Conservation (phyloP, 2,797 vertebrate species). For the Taeniopygia guttata region DNA sequence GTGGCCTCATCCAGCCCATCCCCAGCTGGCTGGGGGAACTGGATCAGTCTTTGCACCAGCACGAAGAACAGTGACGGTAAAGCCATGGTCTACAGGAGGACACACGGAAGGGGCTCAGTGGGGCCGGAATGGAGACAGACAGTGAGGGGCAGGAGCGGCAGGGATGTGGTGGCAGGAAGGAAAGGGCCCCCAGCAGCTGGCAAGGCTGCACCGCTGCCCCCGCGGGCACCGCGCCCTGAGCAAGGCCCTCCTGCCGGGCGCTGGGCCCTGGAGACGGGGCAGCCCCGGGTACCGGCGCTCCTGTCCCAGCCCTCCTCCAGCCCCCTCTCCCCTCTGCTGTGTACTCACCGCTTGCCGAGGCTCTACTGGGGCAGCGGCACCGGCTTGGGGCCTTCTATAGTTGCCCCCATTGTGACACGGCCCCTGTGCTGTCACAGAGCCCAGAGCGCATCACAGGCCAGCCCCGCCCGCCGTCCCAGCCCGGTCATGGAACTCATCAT, state of each 20-base stretch:
- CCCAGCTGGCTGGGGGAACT: neutral
- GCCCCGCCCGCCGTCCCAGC: no score
- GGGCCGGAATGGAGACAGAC: rapidly evolving
- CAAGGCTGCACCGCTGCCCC: neutral
- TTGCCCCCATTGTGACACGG: no score
- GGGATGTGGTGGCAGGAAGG: neutral
- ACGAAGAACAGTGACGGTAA: rapidly evolving
- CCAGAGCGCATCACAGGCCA: no score
- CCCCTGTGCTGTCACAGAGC: no score
- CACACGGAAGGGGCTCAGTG: neutral
- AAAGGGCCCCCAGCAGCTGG: neutral
- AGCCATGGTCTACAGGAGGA: neutral
- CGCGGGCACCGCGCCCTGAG: neutral
- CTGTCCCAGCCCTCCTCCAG: neutral
- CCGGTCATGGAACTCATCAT: no score
- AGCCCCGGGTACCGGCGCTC: no score
- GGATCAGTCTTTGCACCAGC: neutral
- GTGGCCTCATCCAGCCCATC: neutral
- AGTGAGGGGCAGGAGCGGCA: neutral
- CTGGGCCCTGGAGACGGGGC: no score
- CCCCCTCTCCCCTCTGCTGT: rapidly evolving
- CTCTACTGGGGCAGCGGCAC: neutral
- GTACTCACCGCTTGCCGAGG: neutral
- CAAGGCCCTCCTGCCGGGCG: neutral
- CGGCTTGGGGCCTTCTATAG: neutral